phyloP scores from a whole-genome alignment of 2,797 vertebrate species.

The Menidia menidia region DNA sequence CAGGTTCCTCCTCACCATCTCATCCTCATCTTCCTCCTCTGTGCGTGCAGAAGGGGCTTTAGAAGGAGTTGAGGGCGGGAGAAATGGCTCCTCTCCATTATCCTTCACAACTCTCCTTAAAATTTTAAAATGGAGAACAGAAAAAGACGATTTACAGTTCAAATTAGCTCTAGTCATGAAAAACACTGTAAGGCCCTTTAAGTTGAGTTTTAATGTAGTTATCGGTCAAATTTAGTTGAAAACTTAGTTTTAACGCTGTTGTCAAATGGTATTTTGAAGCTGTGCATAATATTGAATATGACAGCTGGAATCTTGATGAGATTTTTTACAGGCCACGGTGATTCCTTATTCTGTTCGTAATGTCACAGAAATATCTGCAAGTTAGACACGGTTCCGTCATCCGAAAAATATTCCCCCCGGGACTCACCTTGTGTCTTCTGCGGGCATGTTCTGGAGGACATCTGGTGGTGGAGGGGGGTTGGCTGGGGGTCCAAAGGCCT shows the following conservation, averaged over 20 bases:
- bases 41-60: slow-evolving; percentile 61
- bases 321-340: no score
- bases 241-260: no score
- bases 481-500: slow-evolving; percentile 72
- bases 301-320: no score
- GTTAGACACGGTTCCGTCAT: no score
- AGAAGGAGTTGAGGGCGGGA: slow-evolving; percentile 60
- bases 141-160: background rate
- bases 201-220: no score
- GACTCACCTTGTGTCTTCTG: slow-evolving; percentile 60
- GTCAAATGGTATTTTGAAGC: no score
- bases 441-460: slow-evolving; percentile 36
- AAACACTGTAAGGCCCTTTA: no score
- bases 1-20: slow-evolving; percentile 86
- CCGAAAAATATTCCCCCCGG: background rate
- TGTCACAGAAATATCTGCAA: no score
- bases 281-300: no score
- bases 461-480: slow-evolving; percentile 80
- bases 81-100: slow-evolving; percentile 76
- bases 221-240: no score
- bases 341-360: no score
- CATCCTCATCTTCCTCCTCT: slow-evolving; percentile 93
- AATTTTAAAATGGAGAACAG: slow-evolving; percentile 49
- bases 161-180: no score
- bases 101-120: slow-evolving; percentile 71